Evolutionary conservation across 2,888 invertebrate genomes (phyloP), one percentile per base, ranked within the genome.

Genomic region (Drosophila leonis): DNA sequence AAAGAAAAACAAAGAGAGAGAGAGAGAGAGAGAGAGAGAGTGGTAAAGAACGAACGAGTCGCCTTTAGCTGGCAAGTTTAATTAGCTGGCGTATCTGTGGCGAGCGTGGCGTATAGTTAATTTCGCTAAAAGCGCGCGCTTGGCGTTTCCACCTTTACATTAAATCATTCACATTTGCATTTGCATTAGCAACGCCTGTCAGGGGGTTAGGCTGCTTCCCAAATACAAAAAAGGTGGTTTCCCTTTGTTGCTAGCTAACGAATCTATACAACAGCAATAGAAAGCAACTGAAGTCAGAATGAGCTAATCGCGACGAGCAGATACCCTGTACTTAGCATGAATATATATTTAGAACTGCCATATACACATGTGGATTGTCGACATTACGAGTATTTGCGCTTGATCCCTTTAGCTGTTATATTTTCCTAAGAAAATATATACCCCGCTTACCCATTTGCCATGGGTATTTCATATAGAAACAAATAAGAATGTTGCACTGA

Each of bases 111-210:
- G 80, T 82, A 77, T 90, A 75, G 86, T 75, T 88, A 90, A 90
- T 90, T 75, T 83, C 49, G 72, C 88, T 85, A 88, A 83, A 90
- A 85, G 88, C 73, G 64, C 59, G 48, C 57, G 49, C 65, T 67
- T 67, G 49, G 56, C 73, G 49, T 54, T 73, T 66, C 52, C 83
- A 79, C 74, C 79, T 66, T 20, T 37, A 42, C 55, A 65, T 67
- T 82, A 83, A 67, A 80, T 85, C 77, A 88, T 85, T 77, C 80
- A 80, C 83, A 81, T 82, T 71, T 63, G 65, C 81, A 72, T 76
- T 64, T 66, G 76, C 84, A 83, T 82, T 60, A 61, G 69, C 72
- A 57, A 24, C 24, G 33, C 52, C 56, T 78, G 65, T 62, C 48
- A 33, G 57, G 54, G 65, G 24, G 24, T 24, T 10, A 18, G 6